Percentiles rank a stretch among this genome's conserved stretches.
These are phyloP conservation scores for Pteropus rufus DNA, from an alignment of 2,797 vertebrate genomes.

Conservation along the genomic window DNA sequence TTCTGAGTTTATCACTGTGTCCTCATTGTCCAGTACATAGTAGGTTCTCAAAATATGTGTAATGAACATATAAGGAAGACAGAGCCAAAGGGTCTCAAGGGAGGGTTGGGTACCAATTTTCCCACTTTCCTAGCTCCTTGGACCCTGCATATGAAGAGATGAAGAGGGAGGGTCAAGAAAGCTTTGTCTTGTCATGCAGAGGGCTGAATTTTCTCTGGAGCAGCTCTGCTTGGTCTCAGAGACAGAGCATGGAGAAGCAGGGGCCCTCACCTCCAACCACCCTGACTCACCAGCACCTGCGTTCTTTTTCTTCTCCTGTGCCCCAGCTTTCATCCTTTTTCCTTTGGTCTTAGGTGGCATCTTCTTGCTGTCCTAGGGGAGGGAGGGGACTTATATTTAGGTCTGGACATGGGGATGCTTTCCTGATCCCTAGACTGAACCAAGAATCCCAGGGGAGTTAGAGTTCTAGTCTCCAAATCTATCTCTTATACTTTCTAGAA, in stretches of 20 bases:
- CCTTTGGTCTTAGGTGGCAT: slow-evolving; percentile 84
- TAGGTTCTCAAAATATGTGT: neutral
- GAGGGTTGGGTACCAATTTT: neutral
- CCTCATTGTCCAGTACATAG: neutral
- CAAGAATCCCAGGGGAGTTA: neutral
- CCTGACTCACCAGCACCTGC: slow-evolving; percentile 71
- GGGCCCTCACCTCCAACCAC: neutral
- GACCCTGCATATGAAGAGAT: neutral
- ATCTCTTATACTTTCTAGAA: neutral
- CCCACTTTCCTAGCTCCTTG: neutral
- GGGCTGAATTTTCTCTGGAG: neutral
- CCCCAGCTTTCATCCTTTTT: slow-evolving; percentile 76
- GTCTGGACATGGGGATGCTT: neutral
- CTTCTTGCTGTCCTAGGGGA: slow-evolving; percentile 23
- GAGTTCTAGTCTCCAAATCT: neutral
- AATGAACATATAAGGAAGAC: neutral
- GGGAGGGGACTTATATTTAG: neutral
- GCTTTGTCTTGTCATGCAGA: neutral
- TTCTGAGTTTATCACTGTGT: neutral
- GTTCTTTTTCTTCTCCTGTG: slow-evolving; percentile 76
- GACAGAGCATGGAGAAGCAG: neutral
- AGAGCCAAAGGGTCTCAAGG: neutral
- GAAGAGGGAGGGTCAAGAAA: neutral
- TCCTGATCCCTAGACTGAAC: neutral
- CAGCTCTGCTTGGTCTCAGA: neutral